These are phyloP conservation scores for Thera obeliscata DNA, from an alignment of 2,888 invertebrate genomes.

Conservation along the genomic window DNA sequence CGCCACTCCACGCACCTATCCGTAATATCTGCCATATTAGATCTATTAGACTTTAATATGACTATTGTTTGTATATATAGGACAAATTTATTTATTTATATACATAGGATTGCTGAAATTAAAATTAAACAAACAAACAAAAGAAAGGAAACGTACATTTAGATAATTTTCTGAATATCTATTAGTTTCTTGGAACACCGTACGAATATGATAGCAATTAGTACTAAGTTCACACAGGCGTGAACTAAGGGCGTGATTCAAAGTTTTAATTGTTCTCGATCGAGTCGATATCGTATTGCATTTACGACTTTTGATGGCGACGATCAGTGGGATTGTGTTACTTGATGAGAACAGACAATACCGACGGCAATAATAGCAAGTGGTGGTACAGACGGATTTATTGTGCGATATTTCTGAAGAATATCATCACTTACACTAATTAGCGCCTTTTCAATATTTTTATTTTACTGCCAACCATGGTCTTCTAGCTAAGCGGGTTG, in stretches of 20 bases:
- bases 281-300: neutral
- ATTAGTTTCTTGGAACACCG: neutral
- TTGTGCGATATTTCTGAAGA: neutral
- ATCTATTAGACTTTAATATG: no score
- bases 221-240: neutral
- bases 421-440: no score
- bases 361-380: neutral
- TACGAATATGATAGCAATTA: neutral
- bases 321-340: constrained; percentile 1
- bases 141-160: neutral
- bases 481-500: no score
- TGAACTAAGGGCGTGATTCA: constrained; percentile 1
- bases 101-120: no score
- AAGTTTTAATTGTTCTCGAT: constrained; percentile 27
- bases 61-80: no score
- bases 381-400: neutral
- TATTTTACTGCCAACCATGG: no score
- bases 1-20: no score
- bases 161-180: neutral
- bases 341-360: neutral
- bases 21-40: no score
- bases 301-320: neutral
- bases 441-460: no score
- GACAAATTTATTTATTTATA: no score
- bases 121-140: neutral